Conservation (phyloP, 2,797 vertebrate genomes). For the Coreius guichenoti region DNA sequence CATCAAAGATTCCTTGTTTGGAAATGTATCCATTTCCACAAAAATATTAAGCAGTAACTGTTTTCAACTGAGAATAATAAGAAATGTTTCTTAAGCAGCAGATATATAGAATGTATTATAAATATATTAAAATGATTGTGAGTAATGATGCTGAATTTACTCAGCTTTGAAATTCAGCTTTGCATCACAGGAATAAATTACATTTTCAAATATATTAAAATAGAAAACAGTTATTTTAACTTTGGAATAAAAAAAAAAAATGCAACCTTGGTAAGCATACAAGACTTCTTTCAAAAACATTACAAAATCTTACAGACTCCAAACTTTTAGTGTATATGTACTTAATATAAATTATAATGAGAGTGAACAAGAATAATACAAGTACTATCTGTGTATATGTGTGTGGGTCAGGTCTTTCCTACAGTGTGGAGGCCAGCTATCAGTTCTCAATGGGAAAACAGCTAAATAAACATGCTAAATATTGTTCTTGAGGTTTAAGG, state of each 20-base stretch:
- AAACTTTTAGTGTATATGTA: neutral
- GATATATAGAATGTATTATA: too few species aligned
- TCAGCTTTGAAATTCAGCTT: neutral
- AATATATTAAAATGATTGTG: neutral
- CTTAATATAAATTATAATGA: neutral
- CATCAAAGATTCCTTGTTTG: too few species aligned
- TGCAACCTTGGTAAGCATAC: too few species aligned
- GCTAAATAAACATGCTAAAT: neutral
- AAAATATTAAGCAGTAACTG: neutral
- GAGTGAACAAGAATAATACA: neutral
- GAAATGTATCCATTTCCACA: neutral
- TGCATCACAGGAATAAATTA: neutral
- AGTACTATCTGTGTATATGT: neutral
- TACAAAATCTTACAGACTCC: neutral
- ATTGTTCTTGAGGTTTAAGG: neutral
- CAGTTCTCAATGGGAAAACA: neutral
- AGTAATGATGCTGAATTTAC: neutral
- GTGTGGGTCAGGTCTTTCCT: neutral
- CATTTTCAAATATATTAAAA: too few species aligned
- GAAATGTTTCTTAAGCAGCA: neutral
- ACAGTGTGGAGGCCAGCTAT: neutral
- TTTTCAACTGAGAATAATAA: neutral
- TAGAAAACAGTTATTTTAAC: too few species aligned
- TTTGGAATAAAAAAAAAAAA: too few species aligned
- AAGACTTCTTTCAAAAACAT: neutral